Evolutionary conservation across 2,113 vertebrate species (phyloP).

Genomic region (Orthonyx spaldingii): DNA sequence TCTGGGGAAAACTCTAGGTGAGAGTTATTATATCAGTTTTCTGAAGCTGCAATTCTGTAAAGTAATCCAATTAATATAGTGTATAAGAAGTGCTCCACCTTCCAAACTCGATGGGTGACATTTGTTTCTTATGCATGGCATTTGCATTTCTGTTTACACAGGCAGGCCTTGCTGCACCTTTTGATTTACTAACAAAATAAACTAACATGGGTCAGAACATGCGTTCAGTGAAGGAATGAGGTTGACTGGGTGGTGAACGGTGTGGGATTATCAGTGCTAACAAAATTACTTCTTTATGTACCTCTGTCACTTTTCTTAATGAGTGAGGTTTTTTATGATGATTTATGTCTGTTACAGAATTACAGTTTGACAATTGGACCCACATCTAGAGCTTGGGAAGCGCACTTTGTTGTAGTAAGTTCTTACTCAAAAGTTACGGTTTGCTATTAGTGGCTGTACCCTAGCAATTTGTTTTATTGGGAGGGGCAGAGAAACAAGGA

Average conservation of each 20-base stretch:
- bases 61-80: background rate
- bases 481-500: background rate
- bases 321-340: background rate
- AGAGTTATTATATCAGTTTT: background rate
- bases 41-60: background rate
- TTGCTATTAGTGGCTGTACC: background rate
- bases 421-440: background rate
- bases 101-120: background rate
- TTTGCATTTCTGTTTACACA: background rate
- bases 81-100: background rate
- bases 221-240: background rate
- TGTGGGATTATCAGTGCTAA: background rate
- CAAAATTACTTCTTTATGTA: background rate
- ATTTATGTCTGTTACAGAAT: conserved; percentile 4
- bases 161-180: background rate
- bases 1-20: background rate
- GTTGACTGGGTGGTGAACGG: background rate
- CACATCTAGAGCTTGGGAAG: background rate
- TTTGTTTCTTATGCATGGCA: background rate
- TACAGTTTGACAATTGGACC: conserved; percentile 11
- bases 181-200: background rate
- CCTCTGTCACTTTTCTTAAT: background rate
- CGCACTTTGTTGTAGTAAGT: background rate
- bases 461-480: background rate
- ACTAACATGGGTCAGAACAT: background rate